Percentiles rank a stretch among this genome's conserved stretches.
Evolutionary conservation across 1,140 invertebrate species (phyloP).

Genomic region (Eubasilissa regina): DNA sequence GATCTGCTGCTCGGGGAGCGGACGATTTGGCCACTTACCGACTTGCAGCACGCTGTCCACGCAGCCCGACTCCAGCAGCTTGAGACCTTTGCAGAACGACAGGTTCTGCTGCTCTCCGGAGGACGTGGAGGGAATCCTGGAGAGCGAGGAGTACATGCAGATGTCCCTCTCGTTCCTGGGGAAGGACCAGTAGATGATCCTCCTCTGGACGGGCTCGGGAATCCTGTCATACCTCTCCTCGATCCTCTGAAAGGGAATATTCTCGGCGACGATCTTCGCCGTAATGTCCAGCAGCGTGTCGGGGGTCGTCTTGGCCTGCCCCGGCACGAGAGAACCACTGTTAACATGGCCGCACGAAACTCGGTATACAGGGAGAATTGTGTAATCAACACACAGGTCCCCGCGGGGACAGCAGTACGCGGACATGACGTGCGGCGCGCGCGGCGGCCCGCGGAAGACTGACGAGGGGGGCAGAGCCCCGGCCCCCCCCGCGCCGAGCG

Average conservation of each 20-base stretch:
- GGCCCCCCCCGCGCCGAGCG: constrained; percentile 17
- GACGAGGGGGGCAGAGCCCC: constrained; percentile 38
- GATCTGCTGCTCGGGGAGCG: neutral
- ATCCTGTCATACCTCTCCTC: constrained; percentile 90
- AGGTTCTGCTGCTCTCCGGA: constrained; percentile 80
- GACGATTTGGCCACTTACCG: constrained; percentile 77
- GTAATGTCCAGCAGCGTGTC: constrained; percentile 85
- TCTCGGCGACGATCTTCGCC: constrained; percentile 87
- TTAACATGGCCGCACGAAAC: constrained; percentile 62
- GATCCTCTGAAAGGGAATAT: constrained; percentile 88
- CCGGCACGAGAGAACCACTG: constrained; percentile 9
- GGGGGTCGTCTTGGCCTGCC: constrained; percentile 64
- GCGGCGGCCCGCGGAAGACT: constrained; percentile 55
- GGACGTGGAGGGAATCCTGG: constrained; percentile 73
- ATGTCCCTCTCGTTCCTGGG: constrained; percentile 89
- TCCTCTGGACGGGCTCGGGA: constrained; percentile 88
- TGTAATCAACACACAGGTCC: constrained; percentile 49
- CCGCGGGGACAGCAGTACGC: constrained; percentile 49
- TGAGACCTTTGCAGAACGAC: constrained; percentile 88
- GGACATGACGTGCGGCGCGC: constrained; percentile 45
- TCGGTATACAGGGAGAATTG: constrained; percentile 42
- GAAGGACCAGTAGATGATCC: constrained; percentile 92
- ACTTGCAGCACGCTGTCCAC: constrained; percentile 91
- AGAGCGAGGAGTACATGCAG: constrained; percentile 90
- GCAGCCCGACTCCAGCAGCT: constrained; percentile 84